Percentiles rank a stretch among this genome's conserved stretches.
These are phyloP conservation scores for Drosophila barbarae DNA, from an alignment of 2,888 invertebrate genomes.

Conservation along the genomic window DNA sequence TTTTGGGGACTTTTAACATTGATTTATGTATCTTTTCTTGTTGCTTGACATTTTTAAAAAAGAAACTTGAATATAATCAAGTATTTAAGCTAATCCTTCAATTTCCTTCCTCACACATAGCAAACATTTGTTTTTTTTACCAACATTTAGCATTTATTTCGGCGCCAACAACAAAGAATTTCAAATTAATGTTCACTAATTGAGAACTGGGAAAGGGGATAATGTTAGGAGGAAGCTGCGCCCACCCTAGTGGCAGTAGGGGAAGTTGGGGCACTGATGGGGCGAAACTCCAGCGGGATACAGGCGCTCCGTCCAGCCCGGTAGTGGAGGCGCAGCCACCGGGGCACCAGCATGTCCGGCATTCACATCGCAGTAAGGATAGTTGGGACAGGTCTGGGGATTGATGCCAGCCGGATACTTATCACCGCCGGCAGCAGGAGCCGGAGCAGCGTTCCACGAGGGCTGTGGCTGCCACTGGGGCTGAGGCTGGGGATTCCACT, in stretches of 20 bases:
- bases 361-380: slow-evolving; percentile 81
- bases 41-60: background rate
- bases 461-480: slow-evolving; percentile 61
- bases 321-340: slow-evolving; percentile 79
- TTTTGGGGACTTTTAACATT: background rate
- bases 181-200: slow-evolving; percentile 44
- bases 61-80: background rate
- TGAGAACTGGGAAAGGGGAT: slow-evolving; percentile 56
- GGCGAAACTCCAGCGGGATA: slow-evolving; percentile 81
- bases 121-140: slow-evolving; percentile 38
- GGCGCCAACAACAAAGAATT: slow-evolving; percentile 71
- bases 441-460: slow-evolving; percentile 74
- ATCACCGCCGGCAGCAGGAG: slow-evolving; percentile 75
- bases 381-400: slow-evolving; percentile 81
- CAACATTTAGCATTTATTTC: slow-evolving; percentile 69
- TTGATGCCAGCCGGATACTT: slow-evolving; percentile 80
- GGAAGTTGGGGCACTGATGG: slow-evolving; percentile 80
- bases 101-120: background rate
- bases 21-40: background rate
- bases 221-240: slow-evolving; percentile 29
- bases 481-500: slow-evolving; percentile 55
- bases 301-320: slow-evolving; percentile 80
- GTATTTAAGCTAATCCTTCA: too few relatives aligned
- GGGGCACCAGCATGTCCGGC: slow-evolving; percentile 73
- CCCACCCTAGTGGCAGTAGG: slow-evolving; percentile 78